These are phyloP conservation scores for Agelaius tricolor DNA, from an alignment of 2,113 vertebrate species.

Conservation along the genomic window DNA sequence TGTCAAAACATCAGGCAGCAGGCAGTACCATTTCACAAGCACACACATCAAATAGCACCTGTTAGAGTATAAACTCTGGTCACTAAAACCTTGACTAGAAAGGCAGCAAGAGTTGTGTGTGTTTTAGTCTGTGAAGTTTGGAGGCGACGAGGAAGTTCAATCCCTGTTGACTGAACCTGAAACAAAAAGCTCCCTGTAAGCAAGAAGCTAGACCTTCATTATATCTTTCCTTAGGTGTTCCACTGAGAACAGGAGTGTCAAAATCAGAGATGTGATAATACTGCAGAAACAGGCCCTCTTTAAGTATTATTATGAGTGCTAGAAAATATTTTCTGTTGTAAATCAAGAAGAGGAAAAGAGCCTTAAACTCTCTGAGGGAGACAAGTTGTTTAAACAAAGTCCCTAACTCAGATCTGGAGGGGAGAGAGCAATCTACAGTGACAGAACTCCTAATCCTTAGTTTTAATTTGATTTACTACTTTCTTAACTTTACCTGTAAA, in stretches of 20 bases:
- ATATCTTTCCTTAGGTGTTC: background rate
- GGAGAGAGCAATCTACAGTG: background rate
- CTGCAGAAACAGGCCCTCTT: background rate
- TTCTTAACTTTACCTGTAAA: background rate
- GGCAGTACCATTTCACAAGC: background rate
- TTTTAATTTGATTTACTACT: background rate
- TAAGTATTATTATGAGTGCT: background rate
- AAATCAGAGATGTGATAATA: background rate
- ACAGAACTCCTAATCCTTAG: background rate
- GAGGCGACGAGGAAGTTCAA: background rate
- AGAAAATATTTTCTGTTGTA: background rate
- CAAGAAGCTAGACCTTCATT: background rate
- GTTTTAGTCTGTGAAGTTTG: background rate
- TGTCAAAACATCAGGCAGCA: background rate
- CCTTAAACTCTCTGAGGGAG: background rate
- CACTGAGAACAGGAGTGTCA: background rate
- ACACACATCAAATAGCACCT: background rate
- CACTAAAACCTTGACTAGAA: background rate
- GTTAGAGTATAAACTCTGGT: background rate
- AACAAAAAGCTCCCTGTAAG: background rate
- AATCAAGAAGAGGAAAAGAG: background rate
- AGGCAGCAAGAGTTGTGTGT: background rate
- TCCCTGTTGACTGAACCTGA: background rate
- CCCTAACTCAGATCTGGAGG: background rate
- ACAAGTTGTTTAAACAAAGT: background rate